Base-by-base conservation (phyloP, 2,888 invertebrate genomes). In the Ametastegia equiseti region DNA sequence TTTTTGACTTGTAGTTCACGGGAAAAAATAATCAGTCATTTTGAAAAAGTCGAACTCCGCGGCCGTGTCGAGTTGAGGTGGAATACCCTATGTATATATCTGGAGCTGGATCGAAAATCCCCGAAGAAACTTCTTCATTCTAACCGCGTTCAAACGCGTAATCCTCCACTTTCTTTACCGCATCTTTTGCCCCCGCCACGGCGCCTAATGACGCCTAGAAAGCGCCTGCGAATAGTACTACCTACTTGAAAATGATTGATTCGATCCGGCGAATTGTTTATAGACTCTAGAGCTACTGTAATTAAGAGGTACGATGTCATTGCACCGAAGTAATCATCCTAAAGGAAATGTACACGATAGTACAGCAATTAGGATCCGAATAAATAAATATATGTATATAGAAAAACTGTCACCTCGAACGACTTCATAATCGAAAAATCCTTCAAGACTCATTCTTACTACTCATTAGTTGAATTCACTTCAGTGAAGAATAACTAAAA, bases 201-300 rank as follows among this genome's bases (percentile, higher is more conserved):
- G 7, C 2, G 39, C 3, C 39, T 67, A 67, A 67, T 19, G 65
- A 39, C 23, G 4, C n/a, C 65, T 19, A 67, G 19, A 36, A n/a
- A n/a, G 33, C 65, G 19, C 36, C 36, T 33, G 19, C 36, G 33
- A 39, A 19, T n/a, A n/a, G n/a, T n/a, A n/a, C n/a, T n/a, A n/a
- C n/a, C 39, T 19, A n/a, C 15, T 67, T 11, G 23, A 67, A 39
- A 67, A 33, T 67, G 36, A 67, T 67, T 67, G 65, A 67, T 67
- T 67, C 65, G 39, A 39, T 39, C 30, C 60, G 9, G 19, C 36
- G 65, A 67, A 67, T 36, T 19, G 65, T 39, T n/a, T 39, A 15
- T 5, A 67, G n/a, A 39, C 65, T 39, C 19, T 67, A 39, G 19
- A 39, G 7, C n/a, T n/a, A n/a, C n/a, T n/a, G n/a, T n/a, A 19